phyloP scores from a whole-genome alignment of 2,888 invertebrate genomes.

The Volucella zonaria region DNA sequence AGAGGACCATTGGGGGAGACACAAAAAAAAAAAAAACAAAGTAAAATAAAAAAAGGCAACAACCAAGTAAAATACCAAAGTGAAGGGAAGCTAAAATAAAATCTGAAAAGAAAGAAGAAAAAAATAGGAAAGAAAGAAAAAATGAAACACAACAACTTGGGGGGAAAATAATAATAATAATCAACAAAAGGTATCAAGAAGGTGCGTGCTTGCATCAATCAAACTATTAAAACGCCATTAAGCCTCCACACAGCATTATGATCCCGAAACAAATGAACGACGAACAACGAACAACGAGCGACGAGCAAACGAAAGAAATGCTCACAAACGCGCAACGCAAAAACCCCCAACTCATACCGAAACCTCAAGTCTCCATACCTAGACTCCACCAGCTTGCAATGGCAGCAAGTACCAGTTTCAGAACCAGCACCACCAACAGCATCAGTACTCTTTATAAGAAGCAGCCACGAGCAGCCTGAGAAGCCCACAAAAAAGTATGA shows the following conservation, averaged over 20 bases:
- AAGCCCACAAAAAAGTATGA: slow-evolving; percentile 66
- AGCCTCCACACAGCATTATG: slow-evolving; percentile 74
- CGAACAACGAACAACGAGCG: too few relatives aligned
- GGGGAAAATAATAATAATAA: slow-evolving; percentile 73
- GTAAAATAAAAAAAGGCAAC: slow-evolving; percentile 24
- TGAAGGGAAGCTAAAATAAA: slow-evolving; percentile 12
- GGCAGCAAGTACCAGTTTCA: slow-evolving; percentile 44
- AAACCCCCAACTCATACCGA: slow-evolving; percentile 56
- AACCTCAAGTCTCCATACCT: too few relatives aligned
- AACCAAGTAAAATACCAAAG: slow-evolving; percentile 28
- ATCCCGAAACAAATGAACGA: slow-evolving; percentile 75
- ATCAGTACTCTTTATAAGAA: slow-evolving; percentile 57
- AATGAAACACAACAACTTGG: slow-evolving; percentile 42
- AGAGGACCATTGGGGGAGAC: slow-evolving; percentile 5
- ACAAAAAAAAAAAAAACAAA: slow-evolving; percentile 37
- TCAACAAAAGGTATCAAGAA: slow-evolving; percentile 75
- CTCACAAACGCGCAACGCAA: slow-evolving; percentile 68
- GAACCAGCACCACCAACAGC: background rate
- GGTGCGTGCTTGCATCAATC: slow-evolving; percentile 78
- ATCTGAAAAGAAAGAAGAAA: slow-evolving; percentile 14
- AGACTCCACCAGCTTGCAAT: slow-evolving; percentile 12
- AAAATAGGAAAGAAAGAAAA: slow-evolving; percentile 20
- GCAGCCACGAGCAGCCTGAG: slow-evolving; percentile 51
- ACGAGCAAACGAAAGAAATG: slow-evolving; percentile 65
- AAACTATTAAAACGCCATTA: slow-evolving; percentile 80